Conservation (phyloP, 2,888 invertebrate species). For the Pristionchus fissidentatus region DNA sequence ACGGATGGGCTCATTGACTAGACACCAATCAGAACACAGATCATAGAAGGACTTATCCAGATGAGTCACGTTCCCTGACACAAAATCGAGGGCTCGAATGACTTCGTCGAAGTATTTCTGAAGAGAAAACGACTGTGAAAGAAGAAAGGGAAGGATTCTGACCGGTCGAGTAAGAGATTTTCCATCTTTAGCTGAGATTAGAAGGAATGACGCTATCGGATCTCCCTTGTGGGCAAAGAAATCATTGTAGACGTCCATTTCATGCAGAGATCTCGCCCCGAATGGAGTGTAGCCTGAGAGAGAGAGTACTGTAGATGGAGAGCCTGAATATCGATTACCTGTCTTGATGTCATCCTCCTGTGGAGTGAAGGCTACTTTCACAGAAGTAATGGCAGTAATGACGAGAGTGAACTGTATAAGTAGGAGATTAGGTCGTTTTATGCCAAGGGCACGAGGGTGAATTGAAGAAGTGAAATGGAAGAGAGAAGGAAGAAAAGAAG, state of each 20-base stretch:
- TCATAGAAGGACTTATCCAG: constrained; percentile 62
- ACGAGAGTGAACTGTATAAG: constrained; percentile 66
- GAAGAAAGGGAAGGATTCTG: neutral
- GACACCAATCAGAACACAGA: constrained; percentile 71
- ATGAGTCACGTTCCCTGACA: constrained; percentile 60
- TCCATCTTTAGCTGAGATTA: constrained; percentile 61
- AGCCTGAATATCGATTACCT: constrained; percentile 46
- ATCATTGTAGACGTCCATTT: constrained; percentile 63
- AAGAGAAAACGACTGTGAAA: neutral
- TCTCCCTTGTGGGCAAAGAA: constrained; percentile 65
- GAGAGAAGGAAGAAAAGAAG: neutral
- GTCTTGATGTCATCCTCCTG: constrained; percentile 73
- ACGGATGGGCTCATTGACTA: constrained; percentile 69
- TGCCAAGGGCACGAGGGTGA: neutral
- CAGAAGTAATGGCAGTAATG: constrained; percentile 66
- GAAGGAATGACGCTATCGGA: constrained; percentile 65
- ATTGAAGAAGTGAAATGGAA: neutral
- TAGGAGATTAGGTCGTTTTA: neutral
- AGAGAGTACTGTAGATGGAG: neutral
- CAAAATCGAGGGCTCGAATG: constrained; percentile 62
- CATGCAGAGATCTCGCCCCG: constrained; percentile 66
- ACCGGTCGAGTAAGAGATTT: constrained; percentile 25
- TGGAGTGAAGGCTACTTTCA: constrained; percentile 69
- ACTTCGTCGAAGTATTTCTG: constrained; percentile 63
- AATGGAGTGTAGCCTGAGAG: constrained; percentile 69